These are phyloP conservation scores for Amorpha juglandis DNA, from an alignment of 2,888 invertebrate genomes.

Conservation along the genomic window DNA sequence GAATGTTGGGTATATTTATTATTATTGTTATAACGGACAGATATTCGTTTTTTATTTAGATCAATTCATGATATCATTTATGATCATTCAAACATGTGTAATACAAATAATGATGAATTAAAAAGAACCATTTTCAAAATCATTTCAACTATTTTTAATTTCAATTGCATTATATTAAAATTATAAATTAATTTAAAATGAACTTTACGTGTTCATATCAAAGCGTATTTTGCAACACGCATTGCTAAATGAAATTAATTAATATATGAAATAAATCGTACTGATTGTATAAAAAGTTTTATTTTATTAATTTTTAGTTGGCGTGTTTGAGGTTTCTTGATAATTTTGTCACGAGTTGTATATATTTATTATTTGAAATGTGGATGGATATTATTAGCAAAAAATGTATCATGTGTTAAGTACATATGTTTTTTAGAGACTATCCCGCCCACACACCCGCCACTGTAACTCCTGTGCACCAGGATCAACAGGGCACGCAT, in stretches of 20 bases:
- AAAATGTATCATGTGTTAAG: too few relatives aligned
- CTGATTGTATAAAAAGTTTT: neutral
- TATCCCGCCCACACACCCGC: too few relatives aligned
- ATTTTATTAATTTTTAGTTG: slow-evolving; percentile 16
- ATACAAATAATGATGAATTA: neutral
- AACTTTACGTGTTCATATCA: neutral
- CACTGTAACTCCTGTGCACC: too few relatives aligned
- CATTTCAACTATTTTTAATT: neutral
- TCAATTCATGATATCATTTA: too few relatives aligned
- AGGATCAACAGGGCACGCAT: too few relatives aligned
- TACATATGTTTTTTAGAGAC: too few relatives aligned
- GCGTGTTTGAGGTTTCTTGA: slow-evolving; percentile 3
- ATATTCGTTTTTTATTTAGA: too few relatives aligned
- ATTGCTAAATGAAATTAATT: neutral
- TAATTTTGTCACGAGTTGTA: slow-evolving; percentile 15
- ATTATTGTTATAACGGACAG: too few relatives aligned
- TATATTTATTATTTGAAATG: neutral
- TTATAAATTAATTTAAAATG: neutral
- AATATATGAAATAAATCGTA: neutral
- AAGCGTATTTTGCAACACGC: neutral
- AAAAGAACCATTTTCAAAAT: slow-evolving; percentile 7
- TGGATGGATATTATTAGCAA: neutral
- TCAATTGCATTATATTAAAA: slow-evolving; percentile 4
- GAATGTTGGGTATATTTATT: too few relatives aligned
- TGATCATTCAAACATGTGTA: neutral